Percentiles rank a stretch among this genome's conserved stretches.
These are phyloP conservation scores for Lateolabrax maculatus DNA, from an alignment of 2,797 vertebrate genomes.

Conservation along the genomic window DNA sequence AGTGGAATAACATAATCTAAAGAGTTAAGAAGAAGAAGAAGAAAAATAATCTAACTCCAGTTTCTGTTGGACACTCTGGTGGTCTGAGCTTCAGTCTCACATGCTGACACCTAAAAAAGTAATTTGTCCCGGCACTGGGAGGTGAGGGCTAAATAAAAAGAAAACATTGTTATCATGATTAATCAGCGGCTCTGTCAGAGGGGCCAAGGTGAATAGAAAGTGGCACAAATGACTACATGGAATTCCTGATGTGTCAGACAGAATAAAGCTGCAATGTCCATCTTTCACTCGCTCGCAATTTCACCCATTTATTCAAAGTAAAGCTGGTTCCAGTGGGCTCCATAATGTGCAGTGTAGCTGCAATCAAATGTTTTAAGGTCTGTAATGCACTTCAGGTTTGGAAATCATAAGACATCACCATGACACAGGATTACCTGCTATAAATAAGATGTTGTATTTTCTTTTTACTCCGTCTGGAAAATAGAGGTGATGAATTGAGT, in stretches of 20 bases:
- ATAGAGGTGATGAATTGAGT: constrained; percentile 7
- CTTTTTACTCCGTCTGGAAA: neutral
- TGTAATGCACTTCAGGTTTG: neutral
- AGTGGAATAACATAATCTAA: neutral
- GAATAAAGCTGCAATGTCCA: constrained; percentile 46
- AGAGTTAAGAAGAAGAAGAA: neutral
- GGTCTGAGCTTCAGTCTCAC: constrained; percentile 44
- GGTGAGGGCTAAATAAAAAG: constrained; percentile 55
- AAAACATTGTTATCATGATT: constrained; percentile 78
- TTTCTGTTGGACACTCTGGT: constrained; percentile 25
- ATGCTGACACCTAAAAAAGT: constrained; percentile 62
- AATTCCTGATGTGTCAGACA: constrained; percentile 67
- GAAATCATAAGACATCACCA: constrained; percentile 13
- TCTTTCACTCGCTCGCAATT: constrained; percentile 41
- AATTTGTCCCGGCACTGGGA: constrained; percentile 55
- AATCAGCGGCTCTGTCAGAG: constrained; percentile 74
- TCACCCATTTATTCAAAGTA: constrained; percentile 44
- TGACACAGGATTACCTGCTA: constrained; percentile 15
- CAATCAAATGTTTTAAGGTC: constrained; percentile 3
- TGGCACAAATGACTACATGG: constrained; percentile 77
- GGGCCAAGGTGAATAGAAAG: constrained; percentile 71
- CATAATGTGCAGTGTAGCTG: neutral
- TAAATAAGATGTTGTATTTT: constrained; percentile 24
- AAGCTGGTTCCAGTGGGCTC: constrained; percentile 15
- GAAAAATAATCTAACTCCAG: rapidly evolving